A percentile compares a stretch with the other conserved stretches of the same genome.
Evolutionary conservation across 2,888 invertebrate species (phyloP).

Genomic region (Caradrina kadenii): DNA sequence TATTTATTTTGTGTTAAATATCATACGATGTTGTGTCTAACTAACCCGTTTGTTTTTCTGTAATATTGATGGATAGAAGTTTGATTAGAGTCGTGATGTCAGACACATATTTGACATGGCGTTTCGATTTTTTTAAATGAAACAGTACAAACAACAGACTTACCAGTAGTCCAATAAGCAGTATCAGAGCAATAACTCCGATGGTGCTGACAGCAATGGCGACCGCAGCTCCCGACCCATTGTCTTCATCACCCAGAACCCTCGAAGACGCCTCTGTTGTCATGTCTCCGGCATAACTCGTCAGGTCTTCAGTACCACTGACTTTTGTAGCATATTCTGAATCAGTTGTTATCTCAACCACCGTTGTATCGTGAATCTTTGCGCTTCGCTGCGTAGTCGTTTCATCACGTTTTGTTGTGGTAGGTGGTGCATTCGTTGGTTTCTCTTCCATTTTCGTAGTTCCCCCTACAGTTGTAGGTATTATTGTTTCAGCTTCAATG

Average conservation of each 20-base stretch:
- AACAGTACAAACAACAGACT: constrained; percentile 71
- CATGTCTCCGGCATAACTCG: constrained; percentile 76
- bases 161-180: constrained; percentile 94
- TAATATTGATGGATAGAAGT: no score
- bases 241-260: constrained; percentile 76
- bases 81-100: no score
- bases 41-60: no score
- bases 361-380: constrained; percentile 70
- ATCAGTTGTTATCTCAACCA: constrained; percentile 67
- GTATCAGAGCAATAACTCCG: constrained; percentile 94
- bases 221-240: constrained; percentile 93
- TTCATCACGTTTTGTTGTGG: constrained; percentile 44
- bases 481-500: constrained; percentile 37
- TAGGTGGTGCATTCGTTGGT: constrained; percentile 26
- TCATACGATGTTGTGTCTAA: no score
- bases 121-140: not conserved
- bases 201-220: constrained; percentile 95
- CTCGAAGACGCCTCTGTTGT: constrained; percentile 81
- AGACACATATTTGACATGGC: no score
- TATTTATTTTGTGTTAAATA: not conserved
- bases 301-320: constrained; percentile 76
- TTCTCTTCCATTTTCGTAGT: constrained; percentile 35
- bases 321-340: constrained; percentile 74
- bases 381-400: constrained; percentile 68
- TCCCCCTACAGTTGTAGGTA: constrained; percentile 30